A percentile compares a stretch with the other conserved stretches of the same genome.
These are phyloP conservation scores for Euleptes europaea DNA, from an alignment of 2,113 vertebrate species.

Conservation along the genomic window DNA sequence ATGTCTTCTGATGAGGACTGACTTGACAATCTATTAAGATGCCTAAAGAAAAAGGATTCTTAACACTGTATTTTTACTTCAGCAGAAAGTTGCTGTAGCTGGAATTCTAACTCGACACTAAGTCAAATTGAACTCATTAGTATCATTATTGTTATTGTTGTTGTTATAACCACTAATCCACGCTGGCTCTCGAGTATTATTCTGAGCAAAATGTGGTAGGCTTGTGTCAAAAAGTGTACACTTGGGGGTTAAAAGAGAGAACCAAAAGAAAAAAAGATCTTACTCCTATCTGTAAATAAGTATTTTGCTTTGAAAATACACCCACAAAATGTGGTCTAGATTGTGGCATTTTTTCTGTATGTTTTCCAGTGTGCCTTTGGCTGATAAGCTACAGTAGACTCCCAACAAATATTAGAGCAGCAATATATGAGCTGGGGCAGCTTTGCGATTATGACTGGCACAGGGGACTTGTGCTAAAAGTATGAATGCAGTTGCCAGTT, in stretches of 20 bases:
- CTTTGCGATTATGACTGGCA: neutral
- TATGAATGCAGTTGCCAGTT: neutral
- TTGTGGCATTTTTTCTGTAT: neutral
- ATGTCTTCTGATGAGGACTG: neutral
- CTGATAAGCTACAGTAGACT: conserved; percentile 34
- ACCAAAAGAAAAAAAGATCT: neutral
- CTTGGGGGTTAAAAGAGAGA: neutral
- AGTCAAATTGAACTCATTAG: neutral
- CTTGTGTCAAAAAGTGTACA: neutral
- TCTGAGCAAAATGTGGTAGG: neutral
- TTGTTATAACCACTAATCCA: too few relatives aligned
- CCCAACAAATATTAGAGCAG: neutral
- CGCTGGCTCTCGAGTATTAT: too few relatives aligned
- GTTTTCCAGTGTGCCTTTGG: neutral
- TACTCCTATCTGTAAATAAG: neutral
- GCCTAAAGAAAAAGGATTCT: neutral
- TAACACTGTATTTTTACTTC: neutral
- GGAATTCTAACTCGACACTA: neutral
- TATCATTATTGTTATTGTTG: too few relatives aligned
- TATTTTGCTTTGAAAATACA: neutral
- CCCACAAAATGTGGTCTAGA: neutral
- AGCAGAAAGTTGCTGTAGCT: neutral
- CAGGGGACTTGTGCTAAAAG: neutral
- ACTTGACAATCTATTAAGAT: neutral
- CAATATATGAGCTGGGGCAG: neutral